Conservation (phyloP, 2,113 vertebrate species). For the Caloenas nicobarica region DNA sequence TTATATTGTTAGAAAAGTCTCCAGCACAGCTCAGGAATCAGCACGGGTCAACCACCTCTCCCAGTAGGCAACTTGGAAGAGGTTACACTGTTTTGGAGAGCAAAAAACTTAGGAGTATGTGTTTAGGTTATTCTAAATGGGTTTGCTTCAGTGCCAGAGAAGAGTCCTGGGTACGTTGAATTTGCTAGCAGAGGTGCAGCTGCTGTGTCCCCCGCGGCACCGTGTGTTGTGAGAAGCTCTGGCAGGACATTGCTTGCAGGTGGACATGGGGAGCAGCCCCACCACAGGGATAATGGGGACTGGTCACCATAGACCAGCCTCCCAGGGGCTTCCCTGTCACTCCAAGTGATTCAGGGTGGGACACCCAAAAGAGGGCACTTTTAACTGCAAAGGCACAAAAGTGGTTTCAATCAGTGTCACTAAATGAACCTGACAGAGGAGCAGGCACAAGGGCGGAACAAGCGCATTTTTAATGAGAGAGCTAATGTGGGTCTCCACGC, state of each 20-base stretch:
- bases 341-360: fast-evolving
- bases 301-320: background rate
- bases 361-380: background rate
- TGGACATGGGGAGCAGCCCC: background rate
- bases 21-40: background rate
- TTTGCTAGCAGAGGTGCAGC: background rate
- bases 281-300: background rate
- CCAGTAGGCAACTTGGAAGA: background rate
- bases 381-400: background rate
- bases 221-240: background rate
- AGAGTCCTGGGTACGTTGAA: background rate
- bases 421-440: background rate
- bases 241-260: background rate
- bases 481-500: background rate
- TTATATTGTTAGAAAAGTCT: background rate
- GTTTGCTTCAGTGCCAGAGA: background rate
- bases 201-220: background rate
- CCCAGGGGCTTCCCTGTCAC: background rate
- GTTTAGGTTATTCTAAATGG: background rate
- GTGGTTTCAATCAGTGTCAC: background rate
- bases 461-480: background rate
- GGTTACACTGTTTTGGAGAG: background rate
- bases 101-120: background rate
- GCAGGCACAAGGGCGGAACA: background rate
- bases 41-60: background rate